Evolutionary conservation across 30 jellyfish, hydroid and myxozoan species (phyloP), one percentile per base, ranked within the genome.

Genomic region (Mastigias papua): DNA sequence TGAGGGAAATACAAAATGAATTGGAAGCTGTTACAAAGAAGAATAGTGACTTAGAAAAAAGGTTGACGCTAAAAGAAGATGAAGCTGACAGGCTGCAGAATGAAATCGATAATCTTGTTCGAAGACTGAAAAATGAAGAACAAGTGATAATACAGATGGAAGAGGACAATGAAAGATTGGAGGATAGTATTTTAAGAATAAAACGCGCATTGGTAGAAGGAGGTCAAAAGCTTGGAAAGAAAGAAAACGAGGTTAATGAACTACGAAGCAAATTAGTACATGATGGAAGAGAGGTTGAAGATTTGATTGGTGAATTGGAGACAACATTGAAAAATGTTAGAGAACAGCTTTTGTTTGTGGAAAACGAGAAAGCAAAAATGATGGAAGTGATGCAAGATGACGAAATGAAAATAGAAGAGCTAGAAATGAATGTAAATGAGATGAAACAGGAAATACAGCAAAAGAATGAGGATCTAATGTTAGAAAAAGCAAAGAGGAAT

Each of bases 231-330:
- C 34, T 76, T 32, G 75, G 81, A 57, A 50, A 54, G 50, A 51
- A 42, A 32, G 93, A 84, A 22, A 23, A 66, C 5, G 86, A 84
- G 33, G 61, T 58, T 27, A 15, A n/a, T 15, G 73, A 62, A 32
- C 31, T 84, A 77, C 62, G 75, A 69, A 58, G 15, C 27, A 72
- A 71, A 25, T 6, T 84, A 11, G 80, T 33, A 13, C 46, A 58
- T 13, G 86, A 84, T 27, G 93, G 86, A 34, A 33, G 29, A 34
- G 93, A 72, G 26, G 93, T 84, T 9, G 93, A 84, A 68, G 86
- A 60, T 10, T 70, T 84, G 81, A 54, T 84, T n/a, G 81, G 35
- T 9, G 31, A 84, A 25, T 50, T 84, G 11, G 93, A 84, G 35
- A 42, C 46, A 27, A 84, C 93, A 57, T 84, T 84, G 62, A 26